Percentiles rank a stretch among this genome's conserved stretches.
These are phyloP conservation scores for Poecile montanus DNA, from an alignment of 2,797 vertebrate species.

Conservation along the genomic window DNA sequence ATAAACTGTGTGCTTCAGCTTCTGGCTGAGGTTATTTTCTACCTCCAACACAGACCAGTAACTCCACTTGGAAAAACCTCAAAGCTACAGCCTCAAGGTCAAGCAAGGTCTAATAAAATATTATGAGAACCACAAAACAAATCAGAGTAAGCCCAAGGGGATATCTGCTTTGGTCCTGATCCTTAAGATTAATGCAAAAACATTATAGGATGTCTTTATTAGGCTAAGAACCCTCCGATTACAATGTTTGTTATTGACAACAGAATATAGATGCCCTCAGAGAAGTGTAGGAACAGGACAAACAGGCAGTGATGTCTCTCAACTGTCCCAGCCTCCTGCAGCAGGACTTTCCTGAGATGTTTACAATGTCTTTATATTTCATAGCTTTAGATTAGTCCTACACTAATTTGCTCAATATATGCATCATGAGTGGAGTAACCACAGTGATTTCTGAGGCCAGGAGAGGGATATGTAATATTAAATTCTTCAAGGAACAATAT, in stretches of 20 bases:
- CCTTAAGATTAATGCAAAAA: not conserved
- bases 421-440: not conserved
- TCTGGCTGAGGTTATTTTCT: not conserved
- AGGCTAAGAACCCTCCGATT: not conserved
- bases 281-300: not conserved
- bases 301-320: not conserved
- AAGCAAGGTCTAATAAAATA: not conserved
- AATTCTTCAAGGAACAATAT: not conserved
- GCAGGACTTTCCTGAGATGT: not conserved
- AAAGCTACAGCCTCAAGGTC: not conserved
- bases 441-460: not conserved
- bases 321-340: not conserved
- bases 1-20: not conserved
- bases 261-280: not conserved
- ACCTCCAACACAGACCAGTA: not conserved
- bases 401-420: not conserved
- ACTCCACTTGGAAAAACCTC: not conserved
- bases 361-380: not conserved
- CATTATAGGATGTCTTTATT: not conserved
- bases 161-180: not conserved
- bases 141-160: not conserved
- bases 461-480: not conserved
- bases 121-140: not conserved
- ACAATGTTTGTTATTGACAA: not conserved
- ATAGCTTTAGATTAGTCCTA: not conserved